Evolutionary conservation across 2,797 vertebrate species (phyloP), one percentile per base, ranked within the genome.

Genomic region (Lagodon rhomboides): DNA sequence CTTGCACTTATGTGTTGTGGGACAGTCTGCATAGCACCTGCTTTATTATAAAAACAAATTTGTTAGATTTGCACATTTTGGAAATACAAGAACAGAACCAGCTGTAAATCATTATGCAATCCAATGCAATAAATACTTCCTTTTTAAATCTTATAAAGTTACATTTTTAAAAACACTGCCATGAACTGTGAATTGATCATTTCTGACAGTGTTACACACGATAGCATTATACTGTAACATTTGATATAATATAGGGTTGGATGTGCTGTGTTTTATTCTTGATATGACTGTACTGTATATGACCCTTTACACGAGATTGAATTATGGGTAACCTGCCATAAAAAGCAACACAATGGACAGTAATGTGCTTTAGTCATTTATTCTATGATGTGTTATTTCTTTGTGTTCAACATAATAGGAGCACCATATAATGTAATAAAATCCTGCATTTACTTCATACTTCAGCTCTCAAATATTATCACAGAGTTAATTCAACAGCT

Each of bases 401-500:
- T 25, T 60, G 66, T 63, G 38, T 34, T 49, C 5, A 49, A 34
- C 12, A 25, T 34, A 73, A 27, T 64, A 27, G 11, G 5, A 54
- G 13, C 56, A 43, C 13, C 6, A 23, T 2, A 54, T 22, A 47
- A 68, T 50, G 22, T 41, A 77, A 47, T 22, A 17, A 27, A 73
- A 54, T 63, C 6, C 20, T 16, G 50, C 41, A 46, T 20, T 67
- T 9, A 50, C 23, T 23, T 22, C 10, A 13, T 51, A 58, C 38
- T 43, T 10, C 44, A 59, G 20, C 47, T 22, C 34, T 61, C 23
- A 30, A 51, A 38, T 9, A 49, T 46, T 6, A 43, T 4, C 16
- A 38, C 3, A n/a, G 53, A 51, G 43, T 64, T 64, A 25, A 75
- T 51, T 62, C 43, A 73, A 72, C 30, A 25, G 47, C 46, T 73